Evolutionary conservation across 2,113 vertebrate species (phyloP).

Genomic region (Sialia sialis): DNA sequence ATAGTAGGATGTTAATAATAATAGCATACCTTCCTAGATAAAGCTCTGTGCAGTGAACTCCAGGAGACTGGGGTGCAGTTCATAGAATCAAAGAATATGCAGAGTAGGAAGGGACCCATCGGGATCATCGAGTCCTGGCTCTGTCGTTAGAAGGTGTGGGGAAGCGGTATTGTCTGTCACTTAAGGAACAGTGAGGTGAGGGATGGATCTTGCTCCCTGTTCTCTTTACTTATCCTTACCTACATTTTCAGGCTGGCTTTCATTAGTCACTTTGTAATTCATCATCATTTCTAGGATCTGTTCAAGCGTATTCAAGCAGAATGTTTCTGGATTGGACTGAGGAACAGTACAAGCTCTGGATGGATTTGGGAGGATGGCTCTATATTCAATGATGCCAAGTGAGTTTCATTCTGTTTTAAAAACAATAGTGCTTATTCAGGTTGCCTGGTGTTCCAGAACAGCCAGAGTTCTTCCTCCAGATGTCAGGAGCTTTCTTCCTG

Average conservation of each 20-base stretch:
- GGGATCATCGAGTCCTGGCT: background rate
- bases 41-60: background rate
- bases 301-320: background rate
- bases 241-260: background rate
- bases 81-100: background rate
- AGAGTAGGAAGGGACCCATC: background rate
- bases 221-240: background rate
- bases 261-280: background rate
- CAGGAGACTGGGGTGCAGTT: background rate
- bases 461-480: background rate
- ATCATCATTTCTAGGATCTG: constrained; percentile 11
- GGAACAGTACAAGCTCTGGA: background rate
- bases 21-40: background rate
- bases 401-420: constrained; percentile 15
- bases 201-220: background rate
- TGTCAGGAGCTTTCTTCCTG: background rate
- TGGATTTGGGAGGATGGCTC: constrained; percentile 51
- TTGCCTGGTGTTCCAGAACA: background rate
- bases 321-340: constrained; percentile 37
- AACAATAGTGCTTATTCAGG: background rate
- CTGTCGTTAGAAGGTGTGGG: background rate
- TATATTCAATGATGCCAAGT: background rate
- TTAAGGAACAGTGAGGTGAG: background rate
- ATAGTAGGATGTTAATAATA: background rate
- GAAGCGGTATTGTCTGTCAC: background rate